Conservation (phyloP, 2,113 vertebrate genomes). For the Catharus bicknelli region DNA sequence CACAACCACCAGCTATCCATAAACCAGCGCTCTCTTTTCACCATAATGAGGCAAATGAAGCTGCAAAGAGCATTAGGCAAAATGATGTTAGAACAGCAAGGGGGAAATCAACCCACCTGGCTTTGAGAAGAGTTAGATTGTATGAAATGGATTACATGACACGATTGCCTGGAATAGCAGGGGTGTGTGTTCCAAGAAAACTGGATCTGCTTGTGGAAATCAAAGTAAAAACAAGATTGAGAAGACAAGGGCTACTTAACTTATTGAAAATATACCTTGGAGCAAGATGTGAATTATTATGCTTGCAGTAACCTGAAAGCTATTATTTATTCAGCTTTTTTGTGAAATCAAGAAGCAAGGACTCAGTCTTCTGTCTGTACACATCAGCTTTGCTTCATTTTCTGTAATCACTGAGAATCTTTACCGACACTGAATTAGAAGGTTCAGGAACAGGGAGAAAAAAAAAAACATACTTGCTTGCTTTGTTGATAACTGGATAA, state of each 20-base stretch:
- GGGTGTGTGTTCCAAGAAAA: not conserved
- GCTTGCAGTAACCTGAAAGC: not conserved
- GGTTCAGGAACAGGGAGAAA: not conserved
- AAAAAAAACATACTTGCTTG: not conserved
- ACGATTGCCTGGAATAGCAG: not conserved
- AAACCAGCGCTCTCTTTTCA: not conserved
- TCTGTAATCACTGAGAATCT: not conserved
- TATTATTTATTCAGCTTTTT: not conserved
- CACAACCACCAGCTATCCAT: not conserved
- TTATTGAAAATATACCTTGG: conserved; percentile 1
- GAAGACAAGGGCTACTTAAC: not conserved
- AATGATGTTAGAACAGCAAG: not conserved
- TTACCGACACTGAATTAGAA: not conserved
- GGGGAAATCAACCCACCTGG: not conserved
- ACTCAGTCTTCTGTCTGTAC: not conserved
- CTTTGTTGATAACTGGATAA: not conserved
- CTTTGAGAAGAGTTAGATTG: not conserved
- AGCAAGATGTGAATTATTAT: not conserved
- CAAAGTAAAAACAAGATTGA: not conserved
- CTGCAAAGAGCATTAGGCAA: not conserved
- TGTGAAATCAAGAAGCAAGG: not conserved
- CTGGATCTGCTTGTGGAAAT: not conserved
- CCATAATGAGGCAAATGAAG: not conserved
- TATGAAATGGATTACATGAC: not conserved
- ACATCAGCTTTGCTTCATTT: not conserved